Evolutionary conservation across 2,888 invertebrate species (phyloP).

Genomic region (Brassicogethes aeneus): DNA sequence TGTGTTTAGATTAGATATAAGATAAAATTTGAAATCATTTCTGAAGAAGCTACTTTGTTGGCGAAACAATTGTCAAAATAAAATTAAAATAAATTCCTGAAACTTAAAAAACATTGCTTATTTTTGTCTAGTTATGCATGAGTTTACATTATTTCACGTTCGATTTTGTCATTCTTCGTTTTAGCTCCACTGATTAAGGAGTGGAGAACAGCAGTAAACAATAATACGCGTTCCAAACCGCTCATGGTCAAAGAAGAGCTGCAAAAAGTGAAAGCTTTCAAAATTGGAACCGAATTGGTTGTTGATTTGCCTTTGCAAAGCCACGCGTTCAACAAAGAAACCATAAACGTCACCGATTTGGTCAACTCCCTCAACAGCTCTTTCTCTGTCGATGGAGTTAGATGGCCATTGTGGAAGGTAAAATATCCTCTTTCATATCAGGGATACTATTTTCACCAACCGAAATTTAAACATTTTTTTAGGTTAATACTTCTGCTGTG

Average conservation of each 20-base stretch:
- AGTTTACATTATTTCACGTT: too few species aligned
- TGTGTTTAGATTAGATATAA: too few species aligned
- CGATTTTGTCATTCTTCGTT: too few species aligned
- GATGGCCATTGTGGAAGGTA: constrained; percentile 48
- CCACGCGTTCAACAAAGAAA: constrained; percentile 27
- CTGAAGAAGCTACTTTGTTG: too few species aligned
- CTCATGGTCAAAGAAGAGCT: constrained; percentile 36
- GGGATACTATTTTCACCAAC: too few species aligned
- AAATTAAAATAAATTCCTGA: too few species aligned
- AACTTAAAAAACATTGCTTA: too few species aligned
- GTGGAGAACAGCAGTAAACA: constrained; percentile 55
- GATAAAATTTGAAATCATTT: too few species aligned
- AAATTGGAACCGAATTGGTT: constrained; percentile 31
- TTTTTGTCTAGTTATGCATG: too few species aligned
- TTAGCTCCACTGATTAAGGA: constrained; percentile 47
- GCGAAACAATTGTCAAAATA: too few species aligned
- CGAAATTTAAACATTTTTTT: too few species aligned
- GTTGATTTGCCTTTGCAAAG: constrained; percentile 37
- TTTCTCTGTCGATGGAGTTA: constrained; percentile 29
- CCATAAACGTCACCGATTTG: constrained; percentile 20
- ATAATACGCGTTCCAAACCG: constrained; percentile 41
- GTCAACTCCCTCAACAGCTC: constrained; percentile 27
- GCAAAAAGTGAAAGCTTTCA: constrained; percentile 31
- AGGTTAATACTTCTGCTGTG: constrained; percentile 24
- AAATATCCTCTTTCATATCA: too few species aligned